Evolutionary conservation across 1,140 invertebrate species (phyloP).

Genomic region (Leptoteleia sp.): DNA sequence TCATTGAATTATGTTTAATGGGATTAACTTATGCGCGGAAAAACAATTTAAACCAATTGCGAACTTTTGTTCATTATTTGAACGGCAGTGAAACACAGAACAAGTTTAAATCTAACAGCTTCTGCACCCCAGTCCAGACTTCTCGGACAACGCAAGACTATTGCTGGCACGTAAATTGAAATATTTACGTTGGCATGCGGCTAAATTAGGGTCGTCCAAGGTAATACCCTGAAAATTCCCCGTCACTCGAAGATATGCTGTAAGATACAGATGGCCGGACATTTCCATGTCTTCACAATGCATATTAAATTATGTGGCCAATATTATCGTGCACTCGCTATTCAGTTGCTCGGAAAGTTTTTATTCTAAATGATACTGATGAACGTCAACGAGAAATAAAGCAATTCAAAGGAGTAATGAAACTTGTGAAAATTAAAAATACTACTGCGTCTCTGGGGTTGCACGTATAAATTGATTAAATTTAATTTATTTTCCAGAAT

Average conservation of each 20-base stretch:
- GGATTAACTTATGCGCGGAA: too few relatives aligned
- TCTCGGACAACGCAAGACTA: slow-evolving; percentile 38
- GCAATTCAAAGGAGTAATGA: too few relatives aligned
- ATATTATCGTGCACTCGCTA: too few relatives aligned
- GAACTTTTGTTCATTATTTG: slow-evolving; percentile 13
- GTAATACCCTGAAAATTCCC: slow-evolving; percentile 49
- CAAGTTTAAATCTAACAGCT: slow-evolving; percentile 28
- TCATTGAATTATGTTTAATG: too few relatives aligned
- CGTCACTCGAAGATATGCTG: slow-evolving; percentile 44
- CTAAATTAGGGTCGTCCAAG: slow-evolving; percentile 50
- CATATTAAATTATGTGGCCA: slow-evolving; percentile 23
- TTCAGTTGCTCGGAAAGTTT: neutral
- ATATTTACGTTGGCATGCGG: slow-evolving; percentile 48
- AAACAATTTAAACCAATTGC: too few relatives aligned
- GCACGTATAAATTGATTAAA: too few relatives aligned
- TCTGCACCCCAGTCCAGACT: slow-evolving; percentile 5
- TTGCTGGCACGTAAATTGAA: slow-evolving; percentile 56
- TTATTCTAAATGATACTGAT: neutral
- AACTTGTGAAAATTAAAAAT: too few relatives aligned
- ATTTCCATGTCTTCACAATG: slow-evolving; percentile 24
- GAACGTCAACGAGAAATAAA: too few relatives aligned
- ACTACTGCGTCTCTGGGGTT: too few relatives aligned
- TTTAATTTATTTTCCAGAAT: too few relatives aligned
- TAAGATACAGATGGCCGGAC: slow-evolving; percentile 30
- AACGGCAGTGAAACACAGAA: slow-evolving; percentile 18